A percentile compares a stretch with the other conserved stretches of the same genome.
These are phyloP conservation scores for Megaceryle alcyon DNA, from an alignment of 2,797 vertebrate species.

Conservation along the genomic window DNA sequence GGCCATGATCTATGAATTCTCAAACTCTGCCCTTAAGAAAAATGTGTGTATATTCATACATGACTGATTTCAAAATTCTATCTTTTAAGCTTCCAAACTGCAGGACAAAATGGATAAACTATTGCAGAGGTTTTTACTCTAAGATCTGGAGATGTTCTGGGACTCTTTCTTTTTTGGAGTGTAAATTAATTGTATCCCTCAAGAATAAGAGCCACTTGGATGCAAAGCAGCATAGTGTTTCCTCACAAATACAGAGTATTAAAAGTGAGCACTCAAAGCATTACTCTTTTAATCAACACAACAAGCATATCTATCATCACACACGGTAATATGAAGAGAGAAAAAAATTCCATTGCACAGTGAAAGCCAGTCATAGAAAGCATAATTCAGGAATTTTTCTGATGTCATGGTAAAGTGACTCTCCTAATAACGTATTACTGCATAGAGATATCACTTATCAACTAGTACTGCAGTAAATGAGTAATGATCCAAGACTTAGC, in stretches of 20 bases:
- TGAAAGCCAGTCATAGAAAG: constrained; percentile 6
- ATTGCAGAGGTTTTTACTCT: not conserved
- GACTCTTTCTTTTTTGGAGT: not conserved
- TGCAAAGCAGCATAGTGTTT: not conserved
- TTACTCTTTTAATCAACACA: not conserved
- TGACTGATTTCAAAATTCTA: not conserved
- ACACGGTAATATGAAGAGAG: not conserved
- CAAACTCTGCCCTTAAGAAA: not conserved
- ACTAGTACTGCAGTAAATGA: not conserved
- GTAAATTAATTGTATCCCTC: not conserved
- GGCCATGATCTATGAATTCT: not conserved
- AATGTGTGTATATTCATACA: not conserved
- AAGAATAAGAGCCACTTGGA: not conserved
- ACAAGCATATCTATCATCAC: not conserved
- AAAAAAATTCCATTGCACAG: not conserved
- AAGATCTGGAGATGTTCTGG: not conserved
- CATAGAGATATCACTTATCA: not conserved
- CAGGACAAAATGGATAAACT: not conserved
- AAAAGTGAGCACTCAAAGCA: not conserved
- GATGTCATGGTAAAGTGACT: not conserved
- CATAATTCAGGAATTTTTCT: constrained; percentile 21
- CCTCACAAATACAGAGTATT: not conserved
- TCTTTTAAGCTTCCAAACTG: not conserved
- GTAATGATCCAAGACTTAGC: not conserved
- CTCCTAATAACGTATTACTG: not conserved